Evolutionary conservation across 2,797 vertebrate genomes (phyloP).

Genomic region (Poecile montanus): DNA sequence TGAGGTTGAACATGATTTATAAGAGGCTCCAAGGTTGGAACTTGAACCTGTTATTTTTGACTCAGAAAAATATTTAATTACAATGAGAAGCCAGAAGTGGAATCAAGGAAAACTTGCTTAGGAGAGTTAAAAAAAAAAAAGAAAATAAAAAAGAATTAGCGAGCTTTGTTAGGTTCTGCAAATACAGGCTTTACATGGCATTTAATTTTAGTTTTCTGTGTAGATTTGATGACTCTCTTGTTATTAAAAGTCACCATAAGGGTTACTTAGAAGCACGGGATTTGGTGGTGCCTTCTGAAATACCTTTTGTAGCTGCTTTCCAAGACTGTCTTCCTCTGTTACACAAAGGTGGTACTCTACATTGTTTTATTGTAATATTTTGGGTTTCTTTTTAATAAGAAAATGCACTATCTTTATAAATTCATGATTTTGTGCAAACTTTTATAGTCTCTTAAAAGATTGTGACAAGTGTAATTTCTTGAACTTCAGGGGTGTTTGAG

Average conservation of each 20-base stretch:
- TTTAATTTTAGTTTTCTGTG: background rate
- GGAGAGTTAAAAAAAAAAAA: background rate
- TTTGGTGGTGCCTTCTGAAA: background rate
- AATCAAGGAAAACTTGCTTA: background rate
- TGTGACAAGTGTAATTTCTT: conserved; percentile 49
- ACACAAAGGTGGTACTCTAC: background rate
- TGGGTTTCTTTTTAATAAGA: background rate
- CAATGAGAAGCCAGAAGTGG: background rate
- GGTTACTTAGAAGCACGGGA: background rate
- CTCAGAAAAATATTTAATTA: background rate
- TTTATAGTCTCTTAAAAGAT: conserved; percentile 44
- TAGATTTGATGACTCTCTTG: background rate
- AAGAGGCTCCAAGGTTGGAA: background rate
- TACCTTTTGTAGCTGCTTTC: background rate
- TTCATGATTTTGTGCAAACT: conserved; percentile 55
- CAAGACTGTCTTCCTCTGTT: background rate
- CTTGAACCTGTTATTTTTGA: background rate
- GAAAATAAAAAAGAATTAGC: background rate
- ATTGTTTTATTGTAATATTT: conserved; percentile 11
- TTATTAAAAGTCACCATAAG: background rate
- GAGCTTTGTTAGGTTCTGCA: background rate
- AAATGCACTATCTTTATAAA: conserved; percentile 42
- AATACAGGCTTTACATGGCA: background rate
- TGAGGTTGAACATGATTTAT: background rate
- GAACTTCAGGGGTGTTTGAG: conserved; percentile 51